phyloP scores from a whole-genome alignment of 1,140 invertebrate species.

The Drosophila eugracilis region DNA sequence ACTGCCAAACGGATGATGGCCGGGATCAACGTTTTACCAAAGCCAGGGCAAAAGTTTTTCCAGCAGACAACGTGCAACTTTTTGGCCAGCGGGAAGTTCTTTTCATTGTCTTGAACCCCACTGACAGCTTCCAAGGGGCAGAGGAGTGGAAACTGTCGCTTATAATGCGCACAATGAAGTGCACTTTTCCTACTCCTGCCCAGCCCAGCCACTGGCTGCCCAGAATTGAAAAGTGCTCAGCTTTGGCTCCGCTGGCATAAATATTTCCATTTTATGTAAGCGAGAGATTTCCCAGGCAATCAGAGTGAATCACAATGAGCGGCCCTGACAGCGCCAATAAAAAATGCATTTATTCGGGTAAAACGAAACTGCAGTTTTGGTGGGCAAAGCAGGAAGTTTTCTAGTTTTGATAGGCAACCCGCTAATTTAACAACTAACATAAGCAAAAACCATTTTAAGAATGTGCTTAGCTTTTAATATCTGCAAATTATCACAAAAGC shows the following conservation, averaged over 20 bases:
- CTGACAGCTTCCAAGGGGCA: conserved; percentile 36
- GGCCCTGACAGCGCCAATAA: conserved; percentile 36
- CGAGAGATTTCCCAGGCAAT: conserved; percentile 36
- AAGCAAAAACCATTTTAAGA: no score
- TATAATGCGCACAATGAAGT: conserved; percentile 83
- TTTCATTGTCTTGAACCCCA: conserved; percentile 75
- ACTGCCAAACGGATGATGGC: conserved; percentile 72
- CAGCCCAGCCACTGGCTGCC: conserved; percentile 32
- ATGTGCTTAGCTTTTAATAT: no score
- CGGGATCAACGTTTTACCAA: conserved; percentile 73
- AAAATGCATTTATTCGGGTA: conserved; percentile 37
- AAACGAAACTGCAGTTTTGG: neutral
- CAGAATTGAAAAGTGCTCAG: conserved; percentile 79
- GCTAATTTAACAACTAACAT: no score
- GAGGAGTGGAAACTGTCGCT: conserved; percentile 60
- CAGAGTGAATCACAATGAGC: conserved; percentile 24
- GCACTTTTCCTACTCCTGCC: conserved; percentile 74
- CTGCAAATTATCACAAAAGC: neutral
- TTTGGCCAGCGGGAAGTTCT: conserved; percentile 62
- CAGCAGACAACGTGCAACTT: conserved; percentile 56
- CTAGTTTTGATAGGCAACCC: no score
- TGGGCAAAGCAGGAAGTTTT: conserved; percentile 26
- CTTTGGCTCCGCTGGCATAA: conserved; percentile 41
- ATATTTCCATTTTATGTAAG: conserved; percentile 41
- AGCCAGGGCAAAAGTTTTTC: conserved; percentile 63